Evolutionary conservation across 2,797 vertebrate species (phyloP).

Genomic region (Hemitrygon akajei): DNA sequence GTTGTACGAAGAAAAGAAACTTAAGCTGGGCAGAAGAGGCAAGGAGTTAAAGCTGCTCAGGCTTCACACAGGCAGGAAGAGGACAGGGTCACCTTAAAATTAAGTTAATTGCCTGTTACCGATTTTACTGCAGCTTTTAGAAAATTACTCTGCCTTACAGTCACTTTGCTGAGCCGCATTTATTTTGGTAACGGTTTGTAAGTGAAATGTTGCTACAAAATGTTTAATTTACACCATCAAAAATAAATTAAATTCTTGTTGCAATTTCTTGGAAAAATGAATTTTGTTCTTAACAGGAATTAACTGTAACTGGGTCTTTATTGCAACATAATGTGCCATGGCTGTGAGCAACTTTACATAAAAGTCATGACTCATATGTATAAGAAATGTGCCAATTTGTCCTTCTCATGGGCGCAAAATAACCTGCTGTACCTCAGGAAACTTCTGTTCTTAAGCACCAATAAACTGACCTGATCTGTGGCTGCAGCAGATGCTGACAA

Average conservation of each 20-base stretch:
- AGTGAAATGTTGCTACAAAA: background rate
- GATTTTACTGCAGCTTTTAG: background rate
- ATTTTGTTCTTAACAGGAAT: background rate
- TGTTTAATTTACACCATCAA: background rate
- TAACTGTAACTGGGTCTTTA: conserved; percentile 15
- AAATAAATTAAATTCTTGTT: background rate
- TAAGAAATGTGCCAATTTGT: background rate
- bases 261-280: background rate
- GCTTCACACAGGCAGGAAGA: background rate
- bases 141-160: background rate
- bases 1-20: background rate
- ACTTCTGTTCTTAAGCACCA: background rate
- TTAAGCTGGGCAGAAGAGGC: background rate
- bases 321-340: background rate
- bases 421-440: background rate
- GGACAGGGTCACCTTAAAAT: background rate
- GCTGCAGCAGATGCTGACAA: no score
- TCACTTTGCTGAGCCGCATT: background rate
- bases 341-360: background rate
- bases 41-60: background rate
- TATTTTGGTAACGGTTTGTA: background rate
- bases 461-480: background rate
- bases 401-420: background rate
- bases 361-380: background rate
- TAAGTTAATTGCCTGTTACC: background rate